phyloP scores from a whole-genome alignment of 1,140 invertebrate species.

The Trissolcus basalis region DNA sequence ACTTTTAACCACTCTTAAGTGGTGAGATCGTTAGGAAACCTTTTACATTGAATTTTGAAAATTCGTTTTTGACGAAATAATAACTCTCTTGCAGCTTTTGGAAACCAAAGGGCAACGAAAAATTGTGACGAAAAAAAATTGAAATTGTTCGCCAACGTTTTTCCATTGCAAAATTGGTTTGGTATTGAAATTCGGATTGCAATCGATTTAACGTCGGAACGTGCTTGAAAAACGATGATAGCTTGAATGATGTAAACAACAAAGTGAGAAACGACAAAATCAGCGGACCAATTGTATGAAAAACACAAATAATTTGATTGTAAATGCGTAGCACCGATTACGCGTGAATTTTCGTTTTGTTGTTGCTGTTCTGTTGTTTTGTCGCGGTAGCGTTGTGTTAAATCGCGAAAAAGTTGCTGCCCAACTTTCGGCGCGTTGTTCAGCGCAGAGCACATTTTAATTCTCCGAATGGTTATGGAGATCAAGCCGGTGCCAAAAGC shows the following conservation, averaged over 20 bases:
- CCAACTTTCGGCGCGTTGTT: slow-evolving; percentile 36
- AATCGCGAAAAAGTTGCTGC: slow-evolving; percentile 32
- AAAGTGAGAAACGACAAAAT: background rate
- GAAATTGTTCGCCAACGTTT: too few species aligned
- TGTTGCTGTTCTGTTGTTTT: background rate
- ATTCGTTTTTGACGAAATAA: too few species aligned
- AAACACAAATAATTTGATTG: slow-evolving; percentile 3
- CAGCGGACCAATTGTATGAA: background rate
- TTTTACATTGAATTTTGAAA: too few species aligned
- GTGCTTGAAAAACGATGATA: background rate
- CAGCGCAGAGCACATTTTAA: slow-evolving; percentile 33
- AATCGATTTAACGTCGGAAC: too few species aligned
- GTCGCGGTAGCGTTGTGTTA: background rate
- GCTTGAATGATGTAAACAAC: slow-evolving; percentile 10
- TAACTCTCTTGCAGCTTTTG: too few species aligned
- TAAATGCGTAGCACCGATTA: slow-evolving; percentile 10
- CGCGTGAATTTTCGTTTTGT: slow-evolving; percentile 17
- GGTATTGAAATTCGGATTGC: too few species aligned
- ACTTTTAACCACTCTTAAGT: too few species aligned
- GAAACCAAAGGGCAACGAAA: too few species aligned
- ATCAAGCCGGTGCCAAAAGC: slow-evolving; percentile 44
- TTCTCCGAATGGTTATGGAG: slow-evolving; percentile 45
- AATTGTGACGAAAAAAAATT: too few species aligned
- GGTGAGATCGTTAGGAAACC: too few species aligned
- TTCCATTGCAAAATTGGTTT: too few species aligned